A percentile compares a stretch with the other conserved stretches of the same genome.
These are phyloP conservation scores for Eonycteris spelaea DNA, from an alignment of 2,113 vertebrate genomes.

Conservation along the genomic window DNA sequence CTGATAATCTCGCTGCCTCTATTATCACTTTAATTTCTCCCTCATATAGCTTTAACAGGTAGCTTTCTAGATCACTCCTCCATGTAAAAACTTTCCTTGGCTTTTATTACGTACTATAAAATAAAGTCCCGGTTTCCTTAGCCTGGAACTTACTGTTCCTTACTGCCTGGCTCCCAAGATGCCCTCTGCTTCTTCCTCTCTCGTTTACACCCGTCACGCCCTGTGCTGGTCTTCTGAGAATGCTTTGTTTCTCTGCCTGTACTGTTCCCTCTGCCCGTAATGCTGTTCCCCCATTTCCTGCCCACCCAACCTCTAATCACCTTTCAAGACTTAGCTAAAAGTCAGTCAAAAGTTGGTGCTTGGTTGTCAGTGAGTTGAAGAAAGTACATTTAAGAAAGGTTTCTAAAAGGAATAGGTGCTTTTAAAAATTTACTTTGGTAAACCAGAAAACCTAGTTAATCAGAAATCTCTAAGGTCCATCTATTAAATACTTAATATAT, in stretches of 20 bases:
- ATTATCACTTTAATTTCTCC: neutral
- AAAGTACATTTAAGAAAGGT: neutral
- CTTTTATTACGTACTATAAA: neutral
- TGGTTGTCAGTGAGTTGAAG: neutral
- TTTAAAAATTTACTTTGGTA: neutral
- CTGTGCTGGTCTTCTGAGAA: neutral
- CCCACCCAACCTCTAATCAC: neutral
- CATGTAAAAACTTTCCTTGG: neutral
- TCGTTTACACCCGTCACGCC: too few relatives aligned
- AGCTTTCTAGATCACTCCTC: too few relatives aligned
- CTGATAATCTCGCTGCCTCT: too few relatives aligned
- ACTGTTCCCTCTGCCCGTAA: neutral
- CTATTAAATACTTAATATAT: neutral
- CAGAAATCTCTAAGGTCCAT: neutral
- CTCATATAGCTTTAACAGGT: rapidly evolving
- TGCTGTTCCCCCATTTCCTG: neutral
- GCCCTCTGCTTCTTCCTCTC: neutral
- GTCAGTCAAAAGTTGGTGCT: neutral
- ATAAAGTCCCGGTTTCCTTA: neutral
- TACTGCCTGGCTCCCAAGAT: neutral
- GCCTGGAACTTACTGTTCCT: neutral
- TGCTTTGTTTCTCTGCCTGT: neutral
- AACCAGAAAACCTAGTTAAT: neutral
- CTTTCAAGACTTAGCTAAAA: neutral
- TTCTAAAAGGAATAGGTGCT: neutral